Conservation (phyloP, 2,888 invertebrate genomes). For the Zeuzera pyrina region DNA sequence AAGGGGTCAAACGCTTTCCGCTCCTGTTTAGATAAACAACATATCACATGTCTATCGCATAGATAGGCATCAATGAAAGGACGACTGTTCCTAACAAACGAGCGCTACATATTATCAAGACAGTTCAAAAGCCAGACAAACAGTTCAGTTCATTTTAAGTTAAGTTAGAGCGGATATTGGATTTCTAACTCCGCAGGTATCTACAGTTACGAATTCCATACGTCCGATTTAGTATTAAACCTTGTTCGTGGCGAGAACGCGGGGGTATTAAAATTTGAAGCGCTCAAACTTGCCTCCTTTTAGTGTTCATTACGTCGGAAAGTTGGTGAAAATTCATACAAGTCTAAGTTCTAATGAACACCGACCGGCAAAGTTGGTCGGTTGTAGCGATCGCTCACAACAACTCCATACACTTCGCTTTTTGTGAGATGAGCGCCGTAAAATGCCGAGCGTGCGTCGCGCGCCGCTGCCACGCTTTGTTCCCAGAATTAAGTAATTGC, state of each 20-base stretch:
- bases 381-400: constrained; percentile 37
- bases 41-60: no score
- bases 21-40: no score
- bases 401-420: constrained; percentile 27
- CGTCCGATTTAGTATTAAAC: constrained; percentile 47
- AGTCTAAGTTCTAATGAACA: constrained; percentile 71
- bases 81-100: no score
- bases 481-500: neutral
- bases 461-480: constrained; percentile 3
- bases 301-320: constrained; percentile 68
- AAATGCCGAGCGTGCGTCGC: constrained; percentile 15
- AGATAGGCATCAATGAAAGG: no score
- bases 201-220: constrained; percentile 37
- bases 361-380: constrained; percentile 51
- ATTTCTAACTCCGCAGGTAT: constrained; percentile 47
- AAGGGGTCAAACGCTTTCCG: no score
- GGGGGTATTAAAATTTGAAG: constrained; percentile 66
- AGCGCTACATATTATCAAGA: constrained; percentile 49
- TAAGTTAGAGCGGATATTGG: constrained; percentile 58
- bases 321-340: constrained; percentile 68
- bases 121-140: constrained; percentile 53
- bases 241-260: constrained; percentile 36
- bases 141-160: constrained; percentile 41
- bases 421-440: constrained; percentile 28
- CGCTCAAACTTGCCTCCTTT: constrained; percentile 66